Evolutionary conservation across 1,140 invertebrate genomes (phyloP).

Genomic region (Tyrophagus putrescentiae): DNA sequence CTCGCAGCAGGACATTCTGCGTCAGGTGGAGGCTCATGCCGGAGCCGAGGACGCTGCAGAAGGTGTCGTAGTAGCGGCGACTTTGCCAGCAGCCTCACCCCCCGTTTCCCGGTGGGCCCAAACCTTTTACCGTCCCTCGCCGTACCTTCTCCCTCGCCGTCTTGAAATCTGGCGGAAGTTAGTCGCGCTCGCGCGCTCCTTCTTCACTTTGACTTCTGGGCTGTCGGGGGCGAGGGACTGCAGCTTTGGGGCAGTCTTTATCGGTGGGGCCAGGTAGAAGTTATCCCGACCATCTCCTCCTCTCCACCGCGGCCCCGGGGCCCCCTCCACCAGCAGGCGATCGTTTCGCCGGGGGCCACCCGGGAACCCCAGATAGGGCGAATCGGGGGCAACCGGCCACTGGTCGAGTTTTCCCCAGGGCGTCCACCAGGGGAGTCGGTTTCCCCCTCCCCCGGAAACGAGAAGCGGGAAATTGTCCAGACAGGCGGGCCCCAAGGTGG

Average conservation of each 20-base stretch:
- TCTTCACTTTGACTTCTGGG: constrained; percentile 79
- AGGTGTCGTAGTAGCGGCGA: constrained; percentile 65
- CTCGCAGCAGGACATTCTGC: constrained; percentile 63
- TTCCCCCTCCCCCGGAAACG: constrained; percentile 53
- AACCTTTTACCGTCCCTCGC: constrained; percentile 57
- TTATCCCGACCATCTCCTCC: constrained; percentile 11
- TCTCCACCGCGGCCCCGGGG: constrained; percentile 45
- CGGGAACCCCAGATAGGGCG: constrained; percentile 66
- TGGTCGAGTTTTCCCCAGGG: constrained; percentile 38
- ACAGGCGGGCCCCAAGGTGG: constrained; percentile 58
- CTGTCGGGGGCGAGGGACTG: constrained; percentile 73
- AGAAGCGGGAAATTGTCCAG: constrained; percentile 71
- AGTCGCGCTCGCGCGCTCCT: constrained; percentile 76
- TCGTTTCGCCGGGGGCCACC: constrained; percentile 70
- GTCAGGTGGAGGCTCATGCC: constrained; percentile 65
- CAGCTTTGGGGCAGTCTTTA: constrained; percentile 40
- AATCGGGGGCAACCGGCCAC: constrained; percentile 52
- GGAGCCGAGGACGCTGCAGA: constrained; percentile 60
- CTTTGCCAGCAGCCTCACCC: constrained; percentile 60
- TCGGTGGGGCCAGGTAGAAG: constrained; percentile 33
- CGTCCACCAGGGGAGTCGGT: constrained; percentile 36
- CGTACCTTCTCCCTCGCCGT: constrained; percentile 50
- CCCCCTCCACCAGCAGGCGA: constrained; percentile 75
- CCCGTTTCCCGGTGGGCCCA: constrained; percentile 49
- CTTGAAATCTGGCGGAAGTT: constrained; percentile 69